Percentiles rank a stretch among this genome's conserved stretches.
These are phyloP conservation scores for Hephaestus fuliginosus DNA, from an alignment of 2,797 vertebrate genomes.

Conservation along the genomic window DNA sequence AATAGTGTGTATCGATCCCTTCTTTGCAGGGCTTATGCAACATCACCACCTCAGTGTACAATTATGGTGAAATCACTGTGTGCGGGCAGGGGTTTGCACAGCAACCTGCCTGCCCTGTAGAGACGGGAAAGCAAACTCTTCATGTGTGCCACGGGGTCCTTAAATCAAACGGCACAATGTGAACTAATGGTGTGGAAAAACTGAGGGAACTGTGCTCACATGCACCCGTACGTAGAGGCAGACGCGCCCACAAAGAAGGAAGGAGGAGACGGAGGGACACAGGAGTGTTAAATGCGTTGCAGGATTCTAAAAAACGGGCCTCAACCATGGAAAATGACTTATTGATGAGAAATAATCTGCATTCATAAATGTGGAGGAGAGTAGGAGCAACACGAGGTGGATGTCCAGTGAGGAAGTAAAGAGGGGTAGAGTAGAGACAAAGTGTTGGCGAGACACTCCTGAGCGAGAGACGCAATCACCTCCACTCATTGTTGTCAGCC, in stretches of 20 bases:
- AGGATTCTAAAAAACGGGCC: slow-evolving; percentile 41
- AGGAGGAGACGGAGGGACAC: slow-evolving; percentile 15
- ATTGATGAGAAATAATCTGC: slow-evolving; percentile 27
- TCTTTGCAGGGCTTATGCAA: slow-evolving; percentile 70
- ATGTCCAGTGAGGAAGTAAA: slow-evolving; percentile 7
- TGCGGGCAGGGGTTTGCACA: slow-evolving; percentile 45
- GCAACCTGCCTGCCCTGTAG: slow-evolving; percentile 35
- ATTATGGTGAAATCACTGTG: slow-evolving; percentile 62
- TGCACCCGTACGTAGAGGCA: slow-evolving; percentile 43
- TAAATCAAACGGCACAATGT: slow-evolving; percentile 67
- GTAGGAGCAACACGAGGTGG: neutral
- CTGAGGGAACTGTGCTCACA: slow-evolving; percentile 37
- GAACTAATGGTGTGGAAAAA: slow-evolving; percentile 60
- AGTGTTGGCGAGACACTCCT: slow-evolving; percentile 15
- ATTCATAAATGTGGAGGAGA: slow-evolving; percentile 33
- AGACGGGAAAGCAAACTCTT: slow-evolving; percentile 58
- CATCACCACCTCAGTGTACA: slow-evolving; percentile 64
- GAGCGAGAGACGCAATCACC: slow-evolving; percentile 25
- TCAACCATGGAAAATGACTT: slow-evolving; percentile 26
- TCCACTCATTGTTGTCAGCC: slow-evolving; percentile 5
- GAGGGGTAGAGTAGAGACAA: neutral
- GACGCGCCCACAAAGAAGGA: slow-evolving; percentile 19
- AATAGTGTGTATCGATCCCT: slow-evolving; percentile 73
- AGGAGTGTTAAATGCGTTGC: slow-evolving; percentile 44
- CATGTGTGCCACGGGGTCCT: slow-evolving; percentile 57